Base-by-base conservation (phyloP, 2,113 vertebrate species). In the Nanorana parkeri region DNA sequence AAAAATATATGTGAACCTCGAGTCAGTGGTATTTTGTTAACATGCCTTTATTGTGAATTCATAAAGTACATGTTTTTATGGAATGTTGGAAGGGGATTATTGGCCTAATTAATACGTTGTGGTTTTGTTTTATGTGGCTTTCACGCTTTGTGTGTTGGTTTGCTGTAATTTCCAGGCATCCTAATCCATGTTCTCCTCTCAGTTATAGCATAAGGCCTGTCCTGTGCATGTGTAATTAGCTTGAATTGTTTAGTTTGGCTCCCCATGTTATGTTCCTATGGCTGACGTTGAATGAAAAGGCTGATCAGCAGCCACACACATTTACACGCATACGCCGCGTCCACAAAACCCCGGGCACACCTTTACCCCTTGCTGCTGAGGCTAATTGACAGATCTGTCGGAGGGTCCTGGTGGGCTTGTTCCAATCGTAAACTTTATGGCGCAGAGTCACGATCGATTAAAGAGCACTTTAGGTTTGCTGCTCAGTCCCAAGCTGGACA, bases 341-440 rank as follows among this genome's bases (percentile, higher is more conserved):
- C 84, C 78, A 85, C 83, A 86, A 89, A 88, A 87, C 83, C 72
- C 88, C 87, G 84, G 87, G 85, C 84, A 79, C 77, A 84, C 87
- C 85, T 88, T 82, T 26, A 68, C 71, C 83, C 86, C 84, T 85
- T 84, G 83, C 88, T 73, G 88, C 90, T 88, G 88, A 90, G 76
- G 90, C 88, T 94, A 93, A 94, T 94, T 94, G 92, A 88, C 88
- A 88, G 87, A 86, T 86, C 88, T 89, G 92, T 89, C 90, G 80
- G 89, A 86, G 90, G 86, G 90, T 86, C 90, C 85, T 90, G 89
- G 91, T 90, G 89, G 90, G 88, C 91, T 88, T 90, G 91, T 93
- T 93, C 90, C 91, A 88, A 88, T 93, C 91, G 90, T 94, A 96
- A 95, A 94, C 88, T 96, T 95, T 95, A 95, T 94, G 91, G 90